Percentiles rank a stretch among this genome's conserved stretches.
phyloP scores from a whole-genome alignment of 2,113 vertebrate species.

The Chaetops frenatus region DNA sequence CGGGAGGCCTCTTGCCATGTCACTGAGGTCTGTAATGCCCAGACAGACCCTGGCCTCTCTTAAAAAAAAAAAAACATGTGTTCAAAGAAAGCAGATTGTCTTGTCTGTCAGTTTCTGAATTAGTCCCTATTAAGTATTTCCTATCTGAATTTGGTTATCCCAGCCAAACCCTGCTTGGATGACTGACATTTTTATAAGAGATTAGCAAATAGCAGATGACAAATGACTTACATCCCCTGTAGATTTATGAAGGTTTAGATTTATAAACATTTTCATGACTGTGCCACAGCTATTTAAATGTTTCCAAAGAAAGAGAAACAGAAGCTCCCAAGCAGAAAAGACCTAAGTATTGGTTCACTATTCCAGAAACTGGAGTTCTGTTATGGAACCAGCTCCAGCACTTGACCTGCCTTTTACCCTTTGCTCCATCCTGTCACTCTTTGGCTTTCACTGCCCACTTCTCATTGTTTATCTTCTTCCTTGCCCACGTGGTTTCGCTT shows the following conservation, averaged over 20 bases:
- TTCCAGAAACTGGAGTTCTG: background rate
- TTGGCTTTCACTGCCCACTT: background rate
- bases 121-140: background rate
- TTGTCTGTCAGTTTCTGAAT: background rate
- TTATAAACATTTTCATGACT: constrained; percentile 7
- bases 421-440: background rate
- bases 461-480: background rate
- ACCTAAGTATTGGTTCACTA: background rate
- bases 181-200: constrained; percentile 27
- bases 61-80: background rate
- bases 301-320: constrained; percentile 10
- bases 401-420: background rate
- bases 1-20: background rate
- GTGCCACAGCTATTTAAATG: background rate
- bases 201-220: constrained; percentile 31
- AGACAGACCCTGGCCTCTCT: background rate
- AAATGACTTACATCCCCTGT: constrained; percentile 1
- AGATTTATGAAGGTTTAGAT: background rate
- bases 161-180: background rate
- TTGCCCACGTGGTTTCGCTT: background rate
- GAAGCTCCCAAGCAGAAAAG: background rate
- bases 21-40: background rate
- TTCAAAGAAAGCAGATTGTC: background rate
- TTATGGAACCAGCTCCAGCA: background rate
- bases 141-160: background rate